Evolutionary conservation across 1,140 invertebrate species (phyloP).

Genomic region (Potamilus streckersoni): DNA sequence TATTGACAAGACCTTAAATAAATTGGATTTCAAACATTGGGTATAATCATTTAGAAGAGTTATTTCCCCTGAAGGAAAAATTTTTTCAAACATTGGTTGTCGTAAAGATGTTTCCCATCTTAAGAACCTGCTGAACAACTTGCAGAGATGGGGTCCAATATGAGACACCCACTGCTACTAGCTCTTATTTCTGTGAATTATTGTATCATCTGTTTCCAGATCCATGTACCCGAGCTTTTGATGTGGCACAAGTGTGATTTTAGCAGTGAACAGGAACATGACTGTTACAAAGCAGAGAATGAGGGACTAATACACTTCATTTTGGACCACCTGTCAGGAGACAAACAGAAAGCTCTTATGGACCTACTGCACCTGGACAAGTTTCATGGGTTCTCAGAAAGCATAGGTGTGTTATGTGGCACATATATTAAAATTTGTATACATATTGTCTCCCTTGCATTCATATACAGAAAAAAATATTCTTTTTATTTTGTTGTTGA

Average conservation of each 20-base stretch:
- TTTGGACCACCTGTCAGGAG: slow-evolving; percentile 31
- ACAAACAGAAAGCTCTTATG: slow-evolving; percentile 36
- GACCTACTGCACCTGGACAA: slow-evolving; percentile 42
- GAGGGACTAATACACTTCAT: slow-evolving; percentile 52
- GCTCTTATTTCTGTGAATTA: not conserved
- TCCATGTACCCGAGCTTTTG: slow-evolving; percentile 51
- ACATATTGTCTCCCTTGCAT: too few species aligned
- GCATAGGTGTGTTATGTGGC: slow-evolving; percentile 34
- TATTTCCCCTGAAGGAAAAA: too few species aligned
- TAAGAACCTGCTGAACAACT: too few species aligned
- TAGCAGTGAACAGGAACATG: slow-evolving; percentile 21
- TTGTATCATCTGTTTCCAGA: slow-evolving; percentile 34
- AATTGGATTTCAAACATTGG: too few species aligned
- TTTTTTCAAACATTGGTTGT: too few species aligned
- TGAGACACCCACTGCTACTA: not conserved
- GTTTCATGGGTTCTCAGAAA: slow-evolving; percentile 41
- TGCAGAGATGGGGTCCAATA: too few species aligned
- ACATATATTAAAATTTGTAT: too few species aligned
- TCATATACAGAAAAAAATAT: too few species aligned
- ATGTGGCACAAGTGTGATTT: slow-evolving; percentile 53
- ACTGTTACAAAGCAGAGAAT: slow-evolving; percentile 29
- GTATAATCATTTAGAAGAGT: too few species aligned
- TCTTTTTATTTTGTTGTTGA: too few species aligned
- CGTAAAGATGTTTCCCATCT: too few species aligned
- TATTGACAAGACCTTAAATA: too few species aligned